Evolutionary conservation across 2,113 vertebrate species (phyloP), one percentile per base, ranked within the genome.

Genomic region (Sturnus vulgaris): DNA sequence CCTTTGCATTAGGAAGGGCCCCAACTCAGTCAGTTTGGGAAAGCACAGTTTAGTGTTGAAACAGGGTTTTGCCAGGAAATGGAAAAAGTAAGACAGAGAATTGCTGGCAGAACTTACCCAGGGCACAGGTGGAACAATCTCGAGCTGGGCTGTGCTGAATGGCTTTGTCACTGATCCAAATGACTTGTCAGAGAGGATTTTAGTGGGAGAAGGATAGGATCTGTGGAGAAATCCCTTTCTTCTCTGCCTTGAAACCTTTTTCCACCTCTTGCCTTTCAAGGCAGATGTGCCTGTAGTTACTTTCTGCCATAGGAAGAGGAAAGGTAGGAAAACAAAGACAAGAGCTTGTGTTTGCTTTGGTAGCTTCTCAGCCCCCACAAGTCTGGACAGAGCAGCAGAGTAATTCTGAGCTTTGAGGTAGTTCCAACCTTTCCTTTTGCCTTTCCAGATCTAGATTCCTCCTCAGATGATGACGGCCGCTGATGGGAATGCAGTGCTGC

Each of bases 381-480:
- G 35, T 21, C 44, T 60, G 49, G 7, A 18, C 44, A 20, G 42
- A 16, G 22, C 13, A 70, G 37, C 25, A 47, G 7, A 63, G 42
- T 55, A 2, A 2, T 7, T 23, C 57, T n/a, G 66, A 68, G 27
- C 72, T 59, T 46, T 23, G 37, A 3, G 12, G 19, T 6, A 0
- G 2, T 24, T 87, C 16, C n/a, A 75, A 10, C 63, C 8, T 87
- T 35, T 44, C 25, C 52, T 82, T 50, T 92, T 93, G 69, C 94
- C 79, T 95, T 95, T 95, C 53, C 97, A 97, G 97, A 82, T 96
- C 75, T 97, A 93, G 52, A 7, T 69, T 57, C 39, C 55, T 77
- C 57, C 50, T 64, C 1, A 13, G 92, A 20, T 9, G 70, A 15
- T 68, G 60, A 5, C 1, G 12, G 37, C 31, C 0, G 2, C 35